Percentiles rank a stretch among this genome's conserved stretches.
These are phyloP conservation scores for Parascotia fuliginaria DNA, from an alignment of 2,888 invertebrate genomes.

Conservation along the genomic window DNA sequence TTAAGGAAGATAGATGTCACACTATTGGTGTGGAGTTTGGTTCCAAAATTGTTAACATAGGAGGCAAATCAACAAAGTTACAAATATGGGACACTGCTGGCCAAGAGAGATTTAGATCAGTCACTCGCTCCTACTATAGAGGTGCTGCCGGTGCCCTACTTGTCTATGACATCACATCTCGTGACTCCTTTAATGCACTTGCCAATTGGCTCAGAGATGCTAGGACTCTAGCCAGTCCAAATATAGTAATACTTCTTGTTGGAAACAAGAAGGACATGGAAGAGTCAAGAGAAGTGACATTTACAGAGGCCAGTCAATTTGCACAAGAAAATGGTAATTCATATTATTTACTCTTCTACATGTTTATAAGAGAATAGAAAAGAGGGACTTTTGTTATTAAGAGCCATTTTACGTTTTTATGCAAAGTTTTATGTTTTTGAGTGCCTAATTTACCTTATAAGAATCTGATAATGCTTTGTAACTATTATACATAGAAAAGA, in stretches of 20 bases:
- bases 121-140: constrained; percentile 92
- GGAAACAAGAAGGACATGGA: constrained; percentile 94
- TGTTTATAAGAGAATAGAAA: too few species aligned
- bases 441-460: too few species aligned
- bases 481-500: too few species aligned
- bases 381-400: too few species aligned
- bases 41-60: constrained; percentile 93
- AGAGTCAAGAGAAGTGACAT: constrained; percentile 92
- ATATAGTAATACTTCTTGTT: constrained; percentile 92
- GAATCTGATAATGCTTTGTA: too few species aligned
- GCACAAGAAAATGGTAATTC: constrained; percentile 92
- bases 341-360: too few species aligned
- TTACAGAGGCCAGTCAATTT: constrained; percentile 93
- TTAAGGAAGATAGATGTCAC: constrained; percentile 93
- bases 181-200: constrained; percentile 96
- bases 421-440: too few species aligned
- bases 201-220: constrained; percentile 95
- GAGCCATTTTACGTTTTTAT: too few species aligned
- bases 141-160: constrained; percentile 97
- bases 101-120: constrained; percentile 98
- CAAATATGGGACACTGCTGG: constrained; percentile 97
- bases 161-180: constrained; percentile 95
- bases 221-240: constrained; percentile 91
- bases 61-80: constrained; percentile 92
- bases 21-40: constrained; percentile 95